Percentiles rank a stretch among this genome's conserved stretches.
These are phyloP conservation scores for Torymus texanus DNA, from an alignment of 2,888 invertebrate genomes.

Conservation along the genomic window DNA sequence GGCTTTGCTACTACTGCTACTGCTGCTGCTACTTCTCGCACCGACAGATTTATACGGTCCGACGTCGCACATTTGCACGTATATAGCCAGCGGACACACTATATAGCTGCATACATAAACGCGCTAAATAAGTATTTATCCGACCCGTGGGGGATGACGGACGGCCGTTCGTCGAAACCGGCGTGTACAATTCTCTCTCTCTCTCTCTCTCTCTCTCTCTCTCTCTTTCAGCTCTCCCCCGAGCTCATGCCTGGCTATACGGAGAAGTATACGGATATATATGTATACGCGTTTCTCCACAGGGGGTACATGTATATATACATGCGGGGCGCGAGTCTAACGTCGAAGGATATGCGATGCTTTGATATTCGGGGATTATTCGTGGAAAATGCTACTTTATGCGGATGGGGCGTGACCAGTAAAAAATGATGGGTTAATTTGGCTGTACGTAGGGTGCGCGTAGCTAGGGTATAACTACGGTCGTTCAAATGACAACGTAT, in stretches of 20 bases:
- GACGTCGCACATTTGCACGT: constrained; percentile 53
- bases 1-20: constrained; percentile 54
- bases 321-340: too few relatives aligned
- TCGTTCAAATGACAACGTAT: too few relatives aligned
- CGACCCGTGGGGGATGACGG: constrained; percentile 71
- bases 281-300: too few relatives aligned
- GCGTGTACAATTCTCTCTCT: too few relatives aligned
- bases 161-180: constrained; percentile 46
- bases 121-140: constrained; percentile 76
- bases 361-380: constrained; percentile 34
- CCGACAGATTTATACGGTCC: constrained; percentile 73
- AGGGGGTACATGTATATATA: neutral
- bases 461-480: too few relatives aligned
- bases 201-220: too few relatives aligned
- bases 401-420: neutral
- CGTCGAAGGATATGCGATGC: constrained; percentile 1
- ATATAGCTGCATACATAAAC: constrained; percentile 73
- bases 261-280: too few relatives aligned
- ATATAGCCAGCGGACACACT: constrained; percentile 66
- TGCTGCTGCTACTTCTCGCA: constrained; percentile 56
- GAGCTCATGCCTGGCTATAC: too few relatives aligned
- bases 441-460: neutral
- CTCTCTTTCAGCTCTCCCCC: too few relatives aligned
- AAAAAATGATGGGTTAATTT: constrained; percentile 21
- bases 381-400: neutral